Conservation (phyloP, 2,888 invertebrate genomes). For the Pammene fasciana region DNA sequence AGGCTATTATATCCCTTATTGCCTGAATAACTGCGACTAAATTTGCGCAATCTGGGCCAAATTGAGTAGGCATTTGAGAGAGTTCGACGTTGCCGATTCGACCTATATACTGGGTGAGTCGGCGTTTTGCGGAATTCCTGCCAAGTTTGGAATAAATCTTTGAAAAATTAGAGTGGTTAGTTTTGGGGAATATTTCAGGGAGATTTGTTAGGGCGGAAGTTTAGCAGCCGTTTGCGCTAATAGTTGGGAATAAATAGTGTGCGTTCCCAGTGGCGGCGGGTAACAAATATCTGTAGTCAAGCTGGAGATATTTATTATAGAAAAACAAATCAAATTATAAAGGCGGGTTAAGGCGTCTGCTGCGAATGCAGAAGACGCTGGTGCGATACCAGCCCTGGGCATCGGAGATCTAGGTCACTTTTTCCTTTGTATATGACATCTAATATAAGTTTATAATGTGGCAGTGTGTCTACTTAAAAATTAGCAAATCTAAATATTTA, state of each 20-base stretch:
- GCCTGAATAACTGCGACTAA: conserved; percentile 47
- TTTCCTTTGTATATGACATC: too few species aligned
- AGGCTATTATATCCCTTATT: conserved; percentile 53
- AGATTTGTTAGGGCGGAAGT: conserved; percentile 1
- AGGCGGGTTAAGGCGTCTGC: too few species aligned
- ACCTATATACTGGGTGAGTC: conserved; percentile 44
- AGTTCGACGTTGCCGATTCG: conserved; percentile 46
- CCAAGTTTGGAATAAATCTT: conserved; percentile 33
- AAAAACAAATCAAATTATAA: too few species aligned
- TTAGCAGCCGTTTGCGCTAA: neutral
- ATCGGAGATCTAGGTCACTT: too few species aligned
- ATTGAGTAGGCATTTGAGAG: conserved; percentile 43
- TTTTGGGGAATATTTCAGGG: conserved; percentile 9
- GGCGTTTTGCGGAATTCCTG: conserved; percentile 31
- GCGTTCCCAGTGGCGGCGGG: neutral
- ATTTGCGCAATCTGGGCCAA: conserved; percentile 42
- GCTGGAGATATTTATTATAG: neutral
- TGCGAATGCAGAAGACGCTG: too few species aligned
- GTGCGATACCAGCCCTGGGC: too few species aligned
- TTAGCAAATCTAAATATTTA: too few species aligned
- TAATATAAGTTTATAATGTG: too few species aligned
- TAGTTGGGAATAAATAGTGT: neutral
- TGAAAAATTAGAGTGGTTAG: conserved; percentile 25
- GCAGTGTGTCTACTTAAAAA: too few species aligned
- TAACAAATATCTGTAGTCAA: neutral